Evolutionary conservation across 2,113 vertebrate genomes (phyloP), one percentile per base, ranked within the genome.

Genomic region (Garra rufa): DNA sequence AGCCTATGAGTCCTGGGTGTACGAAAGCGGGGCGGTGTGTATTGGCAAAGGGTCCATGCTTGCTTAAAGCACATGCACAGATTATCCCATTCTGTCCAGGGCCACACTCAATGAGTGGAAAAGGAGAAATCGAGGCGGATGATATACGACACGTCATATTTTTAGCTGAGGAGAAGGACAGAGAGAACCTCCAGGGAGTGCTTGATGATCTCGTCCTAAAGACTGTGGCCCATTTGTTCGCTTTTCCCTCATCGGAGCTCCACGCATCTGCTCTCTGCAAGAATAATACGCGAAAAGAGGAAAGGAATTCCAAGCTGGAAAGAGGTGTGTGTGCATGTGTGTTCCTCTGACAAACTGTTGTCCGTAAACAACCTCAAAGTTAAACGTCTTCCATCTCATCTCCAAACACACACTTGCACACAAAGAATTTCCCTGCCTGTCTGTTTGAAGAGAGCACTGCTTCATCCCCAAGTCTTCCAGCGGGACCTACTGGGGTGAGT

Each of bases 291-390:
- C 0, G 21, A 55, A 38, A 17, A 34, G 65, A 69, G 63, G 63
- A 69, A 46, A 65, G 26, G 38, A 67, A 65, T 30, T 80, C 48
- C 26, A 19, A 76, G 46, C 48, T 15, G 43, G 21, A 61, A 61
- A 61, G 52, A 44, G 21, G 21, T 57, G 2, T 73, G 24, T 55
- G 21, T 44, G 67, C 67, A 28, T 69, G 41, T 73, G 21, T 84
- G 73, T 73, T 38, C 55, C 26, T 30, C 38, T 69, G 65, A 65
- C 63, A 81, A 85, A 81, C 67, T 52, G 84, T 34, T 81, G 77
- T 81, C 77, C 69, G 26, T 85, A 88, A 88, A 85, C 87, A 85
- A 84, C 76, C 75, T 85, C 83, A 88, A 88, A 85, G 87, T 41
- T 80, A 88, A 85, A 85, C 69, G 65, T 77, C 81, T 83, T 52